Base-by-base conservation (phyloP, 1,140 invertebrate genomes). In the Galleria mellonella region DNA sequence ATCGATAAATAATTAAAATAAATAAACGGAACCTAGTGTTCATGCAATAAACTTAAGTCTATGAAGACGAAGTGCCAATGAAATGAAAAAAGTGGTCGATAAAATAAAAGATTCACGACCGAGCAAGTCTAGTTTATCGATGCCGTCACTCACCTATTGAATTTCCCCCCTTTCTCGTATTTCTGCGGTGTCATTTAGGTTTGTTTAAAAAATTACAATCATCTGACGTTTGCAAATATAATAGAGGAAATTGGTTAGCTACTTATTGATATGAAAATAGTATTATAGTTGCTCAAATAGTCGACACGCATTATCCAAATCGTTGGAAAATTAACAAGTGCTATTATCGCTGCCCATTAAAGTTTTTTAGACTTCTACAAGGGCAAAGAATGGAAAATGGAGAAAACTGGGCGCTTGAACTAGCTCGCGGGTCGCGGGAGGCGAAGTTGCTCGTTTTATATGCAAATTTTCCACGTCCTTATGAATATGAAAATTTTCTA, bases 401-500 rank as follows among this genome's bases (percentile, higher is more conserved):
- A 53, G 58, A 67, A 23, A 23, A 66, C 60, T 63, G 48, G 60
- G 61, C 58, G 50, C 65, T 72, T 57, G 52, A 61, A 54, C 52
- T 53, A 53, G 47, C 23, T 27, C 50, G 45, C 48, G 39, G 60
- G 50, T 54, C 37, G 47, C 38, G 35, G 51, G 48, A 60, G 49
- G 51, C 63, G 55, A 67, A 72, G 70, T 70, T 70, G 72, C 77
- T 84, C 77, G 81, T 84, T 84, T 83, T 84, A 75, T 78, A 84
- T 84, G 81, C 72, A 81, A 82, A 84, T 84, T 63, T 59, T 50
- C 69, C 54, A 72, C 77, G 72, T 81, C 68, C 81, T 85, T 85
- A 85, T 85, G 82, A 85, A 85, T 85, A 85, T 85, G 82, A 85
- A 82, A 83, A 85, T 83, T 85, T 85, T 85, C 82, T 85, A 85